phyloP scores from a whole-genome alignment of 1,140 invertebrate genomes.

The Pogonus chalceus region DNA sequence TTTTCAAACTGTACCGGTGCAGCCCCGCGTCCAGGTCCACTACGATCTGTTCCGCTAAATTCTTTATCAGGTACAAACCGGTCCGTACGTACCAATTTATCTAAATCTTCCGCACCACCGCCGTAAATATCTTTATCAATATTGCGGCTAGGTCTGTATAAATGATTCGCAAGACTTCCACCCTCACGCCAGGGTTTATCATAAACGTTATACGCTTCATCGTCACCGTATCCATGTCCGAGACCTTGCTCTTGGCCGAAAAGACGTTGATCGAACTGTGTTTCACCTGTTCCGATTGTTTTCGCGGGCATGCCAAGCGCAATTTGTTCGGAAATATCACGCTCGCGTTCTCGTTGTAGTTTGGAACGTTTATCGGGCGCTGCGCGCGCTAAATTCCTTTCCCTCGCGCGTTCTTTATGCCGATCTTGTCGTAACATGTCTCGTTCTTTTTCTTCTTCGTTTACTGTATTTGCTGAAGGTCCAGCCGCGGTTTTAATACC shows the following conservation, averaged over 20 bases:
- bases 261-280: constrained; percentile 90
- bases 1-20: constrained; percentile 96
- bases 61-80: constrained; percentile 95
- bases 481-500: constrained; percentile 51
- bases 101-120: constrained; percentile 66
- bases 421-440: constrained; percentile 83
- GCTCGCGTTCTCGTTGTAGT: constrained; percentile 81
- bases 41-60: constrained; percentile 80
- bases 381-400: constrained; percentile 84
- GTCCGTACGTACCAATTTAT: constrained; percentile 70
- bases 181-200: constrained; percentile 88
- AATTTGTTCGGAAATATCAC: constrained; percentile 98
- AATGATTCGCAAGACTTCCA: constrained; percentile 71
- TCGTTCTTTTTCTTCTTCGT: constrained; percentile 73
- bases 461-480: constrained; percentile 25
- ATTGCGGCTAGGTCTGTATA: constrained; percentile 87
- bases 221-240: constrained; percentile 86
- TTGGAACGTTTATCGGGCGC: constrained; percentile 90
- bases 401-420: constrained; percentile 84
- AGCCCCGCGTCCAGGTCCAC: constrained; percentile 53
- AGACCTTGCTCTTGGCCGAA: constrained; percentile 95
- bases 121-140: constrained; percentile 87
- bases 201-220: constrained; percentile 97
- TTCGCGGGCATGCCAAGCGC: constrained; percentile 92
- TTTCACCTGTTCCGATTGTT: constrained; percentile 58